These are phyloP conservation scores for Nesometra sesokonis DNA, from an alignment of 35 echinoderm and acorn worm genomes.

Conservation along the genomic window DNA sequence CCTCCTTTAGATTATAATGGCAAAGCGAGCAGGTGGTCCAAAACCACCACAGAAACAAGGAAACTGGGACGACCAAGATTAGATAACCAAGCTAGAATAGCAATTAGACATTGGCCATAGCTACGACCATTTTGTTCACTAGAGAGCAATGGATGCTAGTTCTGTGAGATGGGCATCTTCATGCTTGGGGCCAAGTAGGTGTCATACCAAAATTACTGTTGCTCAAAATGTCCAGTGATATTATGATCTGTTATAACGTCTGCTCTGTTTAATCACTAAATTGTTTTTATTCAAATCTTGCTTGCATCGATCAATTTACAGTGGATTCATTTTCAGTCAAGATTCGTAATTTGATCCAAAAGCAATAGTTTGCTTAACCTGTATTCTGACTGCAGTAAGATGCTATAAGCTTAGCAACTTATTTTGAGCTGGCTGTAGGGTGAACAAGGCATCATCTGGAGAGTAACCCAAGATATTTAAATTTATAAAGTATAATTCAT, in stretches of 20 bases:
- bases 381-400: not conserved
- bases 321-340: not conserved
- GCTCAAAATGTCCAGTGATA: not conserved
- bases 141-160: not conserved
- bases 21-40: conserved; percentile 81
- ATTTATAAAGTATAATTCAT: too few relatives aligned
- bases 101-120: not conserved
- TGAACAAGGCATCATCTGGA: too few relatives aligned
- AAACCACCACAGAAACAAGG: conserved; percentile 59
- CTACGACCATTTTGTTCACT: not conserved
- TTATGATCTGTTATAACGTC: not conserved
- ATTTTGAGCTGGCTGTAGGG: too few relatives aligned
- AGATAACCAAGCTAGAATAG: not conserved
- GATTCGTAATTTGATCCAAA: not conserved
- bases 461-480: too few relatives aligned
- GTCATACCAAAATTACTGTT: not conserved
- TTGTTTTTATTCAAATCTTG: not conserved
- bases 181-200: not conserved
- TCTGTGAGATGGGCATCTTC: not conserved
- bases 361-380: not conserved
- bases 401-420: not conserved
- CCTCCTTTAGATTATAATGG: conserved; percentile 81
- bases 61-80: conserved; percentile 35
- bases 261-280: not conserved
- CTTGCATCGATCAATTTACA: not conserved